Conservation (phyloP, 2,797 vertebrate species). For the Gymnoscopelus microlampas region DNA sequence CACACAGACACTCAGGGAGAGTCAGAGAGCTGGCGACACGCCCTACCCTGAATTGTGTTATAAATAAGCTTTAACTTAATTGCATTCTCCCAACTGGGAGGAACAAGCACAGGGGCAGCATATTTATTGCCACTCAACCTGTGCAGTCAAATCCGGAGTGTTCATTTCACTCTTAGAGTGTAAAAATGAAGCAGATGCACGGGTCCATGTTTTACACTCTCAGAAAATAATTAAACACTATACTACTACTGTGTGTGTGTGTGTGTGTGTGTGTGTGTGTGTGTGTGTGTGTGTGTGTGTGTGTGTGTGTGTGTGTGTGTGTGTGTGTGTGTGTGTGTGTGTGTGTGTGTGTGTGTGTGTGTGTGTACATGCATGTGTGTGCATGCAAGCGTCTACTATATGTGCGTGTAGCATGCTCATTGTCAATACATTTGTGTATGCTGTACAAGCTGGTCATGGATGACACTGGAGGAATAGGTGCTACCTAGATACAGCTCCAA, state of each 20-base stretch:
- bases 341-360: conserved; percentile 6
- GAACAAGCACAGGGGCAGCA: conserved; percentile 58
- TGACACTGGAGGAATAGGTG: conserved; percentile 12
- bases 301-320: background rate
- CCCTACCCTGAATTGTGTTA: conserved; percentile 58
- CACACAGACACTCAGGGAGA: conserved; percentile 11
- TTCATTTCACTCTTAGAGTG: too few species aligned
- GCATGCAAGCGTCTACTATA: background rate
- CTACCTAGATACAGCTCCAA: background rate
- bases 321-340: background rate
- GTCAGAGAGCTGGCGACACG: conserved; percentile 39
- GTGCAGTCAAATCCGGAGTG: background rate
- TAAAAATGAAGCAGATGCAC: too few species aligned
- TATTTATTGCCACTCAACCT: conserved; percentile 66
- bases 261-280: background rate
- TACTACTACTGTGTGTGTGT: background rate
- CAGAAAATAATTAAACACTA: too few species aligned
- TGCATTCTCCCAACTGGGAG: conserved; percentile 60
- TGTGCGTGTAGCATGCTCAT: background rate
- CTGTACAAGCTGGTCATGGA: conserved; percentile 11
- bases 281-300: conserved; percentile 1
- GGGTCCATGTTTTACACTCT: too few species aligned
- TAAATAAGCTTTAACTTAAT: conserved; percentile 77
- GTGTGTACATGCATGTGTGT: background rate
- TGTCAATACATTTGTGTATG: background rate